phyloP scores from a whole-genome alignment of 2,888 invertebrate species.

The Diaprepes abbreviatus region DNA sequence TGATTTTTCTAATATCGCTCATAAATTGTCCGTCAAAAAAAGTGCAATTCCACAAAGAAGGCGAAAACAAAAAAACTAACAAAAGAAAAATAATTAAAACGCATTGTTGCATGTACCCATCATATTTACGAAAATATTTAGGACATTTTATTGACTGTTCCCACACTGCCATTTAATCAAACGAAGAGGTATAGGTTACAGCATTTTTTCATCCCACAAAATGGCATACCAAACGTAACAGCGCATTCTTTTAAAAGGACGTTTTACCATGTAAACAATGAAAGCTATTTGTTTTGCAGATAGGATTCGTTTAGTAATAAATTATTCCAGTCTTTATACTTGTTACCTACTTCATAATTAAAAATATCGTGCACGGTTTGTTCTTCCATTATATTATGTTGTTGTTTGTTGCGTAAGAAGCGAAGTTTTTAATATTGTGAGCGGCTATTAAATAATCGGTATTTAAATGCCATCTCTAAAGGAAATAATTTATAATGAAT shows the following conservation, averaged over 20 bases:
- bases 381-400: slow-evolving; percentile 6
- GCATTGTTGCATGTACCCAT: too few relatives aligned
- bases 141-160: too few relatives aligned
- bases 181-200: too few relatives aligned
- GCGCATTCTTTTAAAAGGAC: background rate
- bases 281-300: background rate
- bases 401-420: slow-evolving; percentile 1
- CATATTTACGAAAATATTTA: too few relatives aligned
- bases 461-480: slow-evolving; percentile 35
- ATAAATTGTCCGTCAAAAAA: too few relatives aligned
- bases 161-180: too few relatives aligned
- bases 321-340: background rate
- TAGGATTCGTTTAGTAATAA: background rate
- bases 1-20: too few relatives aligned
- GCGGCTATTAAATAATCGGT: slow-evolving; percentile 18
- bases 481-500: slow-evolving; percentile 34
- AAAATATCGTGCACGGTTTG: slow-evolving; percentile 12
- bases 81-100: too few relatives aligned
- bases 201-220: background rate
- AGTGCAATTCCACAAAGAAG: too few relatives aligned
- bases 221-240: background rate
- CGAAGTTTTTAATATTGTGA: background rate
- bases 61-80: too few relatives aligned
- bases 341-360: slow-evolving; percentile 10
- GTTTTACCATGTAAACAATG: background rate